Percentiles rank a stretch among this genome's conserved stretches.
Conservation (phyloP, 1,140 invertebrate species). For the Eriocheir sinensis region DNA sequence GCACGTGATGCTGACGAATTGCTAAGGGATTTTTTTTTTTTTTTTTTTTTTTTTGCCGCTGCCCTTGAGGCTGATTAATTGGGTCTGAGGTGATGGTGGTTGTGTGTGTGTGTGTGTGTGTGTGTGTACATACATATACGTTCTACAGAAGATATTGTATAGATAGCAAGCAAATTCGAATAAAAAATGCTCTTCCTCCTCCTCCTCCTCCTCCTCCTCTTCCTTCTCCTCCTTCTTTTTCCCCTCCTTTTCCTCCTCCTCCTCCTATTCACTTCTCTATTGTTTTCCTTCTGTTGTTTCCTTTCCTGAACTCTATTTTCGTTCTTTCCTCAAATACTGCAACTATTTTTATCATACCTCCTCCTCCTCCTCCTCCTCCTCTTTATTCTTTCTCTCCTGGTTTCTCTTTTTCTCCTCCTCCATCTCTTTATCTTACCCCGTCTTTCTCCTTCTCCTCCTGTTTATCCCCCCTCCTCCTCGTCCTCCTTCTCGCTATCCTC, state of each 20-base stretch:
- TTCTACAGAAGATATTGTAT: too few species aligned
- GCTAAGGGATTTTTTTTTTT: too few species aligned
- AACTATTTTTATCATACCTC: not conserved
- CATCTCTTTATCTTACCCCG: not conserved
- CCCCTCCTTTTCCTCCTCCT: not conserved
- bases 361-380: too few species aligned
- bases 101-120: slow-evolving; percentile 42
- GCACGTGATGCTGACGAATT: not conserved
- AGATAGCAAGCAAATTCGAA: too few species aligned
- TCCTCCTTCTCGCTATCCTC: too few species aligned
- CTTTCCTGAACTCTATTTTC: too few species aligned
- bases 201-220: too few species aligned
- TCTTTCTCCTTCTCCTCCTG: not conserved
- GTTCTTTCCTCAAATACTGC: too few species aligned
- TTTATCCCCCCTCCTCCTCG: too few species aligned
- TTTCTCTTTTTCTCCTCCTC: not conserved
- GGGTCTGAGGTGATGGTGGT: too few species aligned
- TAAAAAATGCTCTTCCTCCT: not conserved
- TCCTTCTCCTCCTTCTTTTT: not conserved
- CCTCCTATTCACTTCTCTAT: not conserved
- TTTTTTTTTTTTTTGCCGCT: slow-evolving; percentile 11
- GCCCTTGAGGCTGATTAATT: not conserved
- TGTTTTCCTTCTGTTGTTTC: not conserved
- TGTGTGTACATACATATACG: slow-evolving; percentile 27
- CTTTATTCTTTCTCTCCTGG: not conserved